Conservation (phyloP, 2,888 invertebrate genomes). For the Heliconius erato region DNA sequence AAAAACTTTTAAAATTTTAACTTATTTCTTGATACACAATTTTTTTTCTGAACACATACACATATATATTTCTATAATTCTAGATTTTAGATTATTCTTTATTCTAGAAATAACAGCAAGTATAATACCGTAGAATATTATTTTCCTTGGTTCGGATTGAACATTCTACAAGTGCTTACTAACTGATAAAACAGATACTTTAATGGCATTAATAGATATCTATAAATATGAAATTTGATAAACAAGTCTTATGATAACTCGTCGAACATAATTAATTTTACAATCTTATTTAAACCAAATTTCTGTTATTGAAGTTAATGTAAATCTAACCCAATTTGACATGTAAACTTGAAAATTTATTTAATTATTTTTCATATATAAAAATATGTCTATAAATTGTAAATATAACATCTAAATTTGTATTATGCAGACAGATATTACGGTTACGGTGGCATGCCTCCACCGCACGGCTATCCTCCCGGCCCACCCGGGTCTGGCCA, state of each 20-base stretch:
- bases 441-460: constrained; percentile 74
- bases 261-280: background rate
- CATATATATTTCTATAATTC: too few relatives aligned
- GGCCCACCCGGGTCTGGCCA: constrained; percentile 58
- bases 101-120: background rate
- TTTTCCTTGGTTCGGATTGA: background rate
- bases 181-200: constrained; percentile 11
- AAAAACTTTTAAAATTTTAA: background rate
- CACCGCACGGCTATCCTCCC: constrained; percentile 58
- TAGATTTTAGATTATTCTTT: background rate
- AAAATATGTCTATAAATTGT: background rate
- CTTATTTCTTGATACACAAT: too few relatives aligned
- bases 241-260: constrained; percentile 9
- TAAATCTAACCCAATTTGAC: background rate
- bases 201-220: constrained; percentile 1
- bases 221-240: constrained; percentile 7
- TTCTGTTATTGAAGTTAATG: background rate
- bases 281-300: background rate
- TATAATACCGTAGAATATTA: background rate
- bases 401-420: constrained; percentile 30
- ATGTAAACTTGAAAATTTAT: background rate
- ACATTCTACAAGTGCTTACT: background rate
- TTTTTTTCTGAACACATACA: too few relatives aligned
- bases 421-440: constrained; percentile 75
- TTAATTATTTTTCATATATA: too few relatives aligned